A percentile compares a stretch with the other conserved stretches of the same genome.
Evolutionary conservation across 1,140 invertebrate species (phyloP).

Genomic region (Panonychus citri): DNA sequence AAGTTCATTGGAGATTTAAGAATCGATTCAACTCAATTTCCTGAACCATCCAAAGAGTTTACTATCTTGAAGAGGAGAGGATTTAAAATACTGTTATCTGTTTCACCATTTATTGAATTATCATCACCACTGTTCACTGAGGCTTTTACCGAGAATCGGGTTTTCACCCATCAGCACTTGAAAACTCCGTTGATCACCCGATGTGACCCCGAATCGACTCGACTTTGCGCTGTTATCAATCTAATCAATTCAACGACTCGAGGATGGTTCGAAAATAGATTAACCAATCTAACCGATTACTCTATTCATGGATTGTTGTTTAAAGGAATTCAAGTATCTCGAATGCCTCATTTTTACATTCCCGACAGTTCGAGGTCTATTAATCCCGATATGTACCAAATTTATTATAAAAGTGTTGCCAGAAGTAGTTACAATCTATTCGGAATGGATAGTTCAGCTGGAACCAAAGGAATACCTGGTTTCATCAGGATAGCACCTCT

Average conservation of each 20-base stretch:
- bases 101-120: slow-evolving; percentile 37
- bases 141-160: slow-evolving; percentile 8
- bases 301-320: slow-evolving; percentile 70
- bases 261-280: slow-evolving; percentile 49
- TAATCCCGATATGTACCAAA: slow-evolving; percentile 40
- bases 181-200: slow-evolving; percentile 13
- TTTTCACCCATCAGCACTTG: slow-evolving; percentile 11
- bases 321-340: slow-evolving; percentile 10
- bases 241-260: slow-evolving; percentile 52
- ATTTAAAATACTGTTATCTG: slow-evolving; percentile 54
- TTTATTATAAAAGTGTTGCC: slow-evolving; percentile 26
- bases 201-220: background rate
- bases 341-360: slow-evolving; percentile 10
- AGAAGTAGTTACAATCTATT: slow-evolving; percentile 15
- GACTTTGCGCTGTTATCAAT: slow-evolving; percentile 40
- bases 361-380: slow-evolving; percentile 4
- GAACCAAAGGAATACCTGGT: slow-evolving; percentile 21
- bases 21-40: slow-evolving; percentile 28
- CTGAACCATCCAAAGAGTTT: slow-evolving; percentile 51
- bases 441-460: slow-evolving; percentile 4
- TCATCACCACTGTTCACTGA: slow-evolving; percentile 9
- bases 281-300: slow-evolving; percentile 34
- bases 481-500: slow-evolving; percentile 66
- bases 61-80: slow-evolving; percentile 51
- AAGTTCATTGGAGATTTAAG: slow-evolving; percentile 27